phyloP scores from a whole-genome alignment of 2,113 vertebrate species.

The Elanoides forficatus region DNA sequence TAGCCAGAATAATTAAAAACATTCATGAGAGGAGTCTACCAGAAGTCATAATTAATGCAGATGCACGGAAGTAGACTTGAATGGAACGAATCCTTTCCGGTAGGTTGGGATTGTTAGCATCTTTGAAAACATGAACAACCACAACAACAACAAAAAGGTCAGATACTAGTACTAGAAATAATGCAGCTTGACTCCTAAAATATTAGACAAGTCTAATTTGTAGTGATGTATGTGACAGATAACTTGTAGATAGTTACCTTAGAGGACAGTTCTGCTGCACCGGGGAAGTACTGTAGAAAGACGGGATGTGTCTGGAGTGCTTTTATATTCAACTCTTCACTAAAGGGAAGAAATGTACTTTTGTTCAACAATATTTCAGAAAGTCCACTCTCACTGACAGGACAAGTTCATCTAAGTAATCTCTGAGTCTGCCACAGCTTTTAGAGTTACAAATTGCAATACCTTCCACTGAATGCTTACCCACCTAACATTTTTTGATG shows the following conservation, averaged over 20 bases:
- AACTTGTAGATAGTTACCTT: conserved; percentile 58
- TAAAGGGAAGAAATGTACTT: conserved; percentile 54
- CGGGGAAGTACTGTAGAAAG: conserved; percentile 59
- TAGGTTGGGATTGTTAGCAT: background rate
- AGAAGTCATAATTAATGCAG: background rate
- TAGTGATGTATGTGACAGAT: background rate
- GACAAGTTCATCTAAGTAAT: background rate
- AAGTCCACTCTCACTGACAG: background rate
- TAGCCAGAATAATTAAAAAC: background rate
- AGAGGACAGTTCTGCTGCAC: conserved; percentile 66
- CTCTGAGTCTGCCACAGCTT: background rate
- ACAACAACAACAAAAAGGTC: background rate
- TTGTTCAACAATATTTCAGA: background rate
- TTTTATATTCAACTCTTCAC: conserved; percentile 77
- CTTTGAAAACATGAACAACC: background rate
- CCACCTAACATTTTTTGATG: background rate
- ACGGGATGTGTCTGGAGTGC: conserved; percentile 74
- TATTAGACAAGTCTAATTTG: background rate
- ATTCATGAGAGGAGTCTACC: background rate
- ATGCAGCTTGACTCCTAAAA: background rate
- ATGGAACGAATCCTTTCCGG: background rate
- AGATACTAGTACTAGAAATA: background rate
- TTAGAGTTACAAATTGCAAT: background rate
- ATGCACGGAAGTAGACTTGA: background rate
- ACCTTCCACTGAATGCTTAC: background rate